A percentile compares a stretch with the other conserved stretches of the same genome.
Evolutionary conservation across 2,113 vertebrate genomes (phyloP).

Genomic region (Sakesphorus luctuosus): DNA sequence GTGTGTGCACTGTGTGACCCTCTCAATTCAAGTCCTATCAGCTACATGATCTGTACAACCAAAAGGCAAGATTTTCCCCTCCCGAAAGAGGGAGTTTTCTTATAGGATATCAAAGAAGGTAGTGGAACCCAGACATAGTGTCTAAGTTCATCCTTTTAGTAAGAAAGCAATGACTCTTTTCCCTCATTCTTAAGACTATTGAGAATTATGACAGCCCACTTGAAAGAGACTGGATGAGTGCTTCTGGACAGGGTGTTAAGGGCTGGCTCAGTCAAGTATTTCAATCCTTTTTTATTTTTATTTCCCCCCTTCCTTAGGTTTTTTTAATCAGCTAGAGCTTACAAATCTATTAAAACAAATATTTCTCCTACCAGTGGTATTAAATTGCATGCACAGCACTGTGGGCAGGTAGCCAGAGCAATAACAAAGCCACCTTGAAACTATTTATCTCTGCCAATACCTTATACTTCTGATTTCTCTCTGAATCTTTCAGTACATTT

Average conservation of each 20-base stretch:
- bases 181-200: not conserved
- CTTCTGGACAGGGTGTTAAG: not conserved
- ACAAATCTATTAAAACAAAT: not conserved
- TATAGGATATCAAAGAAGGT: not conserved
- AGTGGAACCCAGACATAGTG: not conserved
- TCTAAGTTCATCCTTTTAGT: not conserved
- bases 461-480: not conserved
- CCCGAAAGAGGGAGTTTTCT: not conserved
- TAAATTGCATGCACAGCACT: not conserved
- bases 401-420: slow-evolving; percentile 8
- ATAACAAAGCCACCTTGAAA: slow-evolving; percentile 18
- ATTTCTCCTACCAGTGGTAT: not conserved
- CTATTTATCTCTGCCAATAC: not conserved
- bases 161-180: not conserved
- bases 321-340: not conserved
- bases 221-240: not conserved
- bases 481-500: not conserved
- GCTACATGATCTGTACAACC: not conserved
- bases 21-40: not conserved
- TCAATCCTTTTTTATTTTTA: not conserved
- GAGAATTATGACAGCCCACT: not conserved
- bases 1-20: not conserved
- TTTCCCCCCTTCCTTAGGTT: not conserved
- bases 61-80: not conserved
- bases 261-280: not conserved